Evolutionary conservation across 2,888 invertebrate species (phyloP).

Genomic region (Malachius bipustulatus): DNA sequence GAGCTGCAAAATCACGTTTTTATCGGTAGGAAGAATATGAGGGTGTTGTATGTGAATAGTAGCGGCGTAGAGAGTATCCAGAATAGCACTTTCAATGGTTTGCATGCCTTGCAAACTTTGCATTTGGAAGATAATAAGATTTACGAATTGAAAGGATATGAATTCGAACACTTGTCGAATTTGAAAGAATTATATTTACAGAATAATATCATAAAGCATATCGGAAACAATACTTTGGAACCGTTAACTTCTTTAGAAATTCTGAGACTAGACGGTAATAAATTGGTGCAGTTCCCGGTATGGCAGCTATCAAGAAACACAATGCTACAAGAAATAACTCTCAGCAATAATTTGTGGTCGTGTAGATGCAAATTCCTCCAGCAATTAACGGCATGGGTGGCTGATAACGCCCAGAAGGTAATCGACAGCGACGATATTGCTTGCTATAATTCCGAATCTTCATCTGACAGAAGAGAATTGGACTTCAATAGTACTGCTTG

Average conservation of each 20-base stretch:
- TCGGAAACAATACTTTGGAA: constrained; percentile 69
- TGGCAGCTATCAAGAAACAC: constrained; percentile 61
- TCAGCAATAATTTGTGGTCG: constrained; percentile 80
- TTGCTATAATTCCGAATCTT: constrained; percentile 67
- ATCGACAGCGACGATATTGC: constrained; percentile 67
- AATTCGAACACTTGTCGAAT: constrained; percentile 70
- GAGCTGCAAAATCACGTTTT: constrained; percentile 79
- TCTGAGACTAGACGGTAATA: constrained; percentile 74
- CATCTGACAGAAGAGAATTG: constrained; percentile 64
- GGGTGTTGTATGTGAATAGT: constrained; percentile 72
- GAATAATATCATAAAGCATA: constrained; percentile 67
- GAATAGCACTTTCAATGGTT: constrained; percentile 82
- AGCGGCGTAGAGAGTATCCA: constrained; percentile 75
- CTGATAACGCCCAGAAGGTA: constrained; percentile 69
- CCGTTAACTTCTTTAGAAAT: constrained; percentile 67
- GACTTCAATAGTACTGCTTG: constrained; percentile 78
- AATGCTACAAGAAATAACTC: constrained; percentile 59
- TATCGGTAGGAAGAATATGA: constrained; percentile 81
- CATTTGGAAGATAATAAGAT: constrained; percentile 81
- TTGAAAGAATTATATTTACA: constrained; percentile 75
- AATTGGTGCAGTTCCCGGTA: constrained; percentile 65
- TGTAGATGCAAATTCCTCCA: constrained; percentile 84
- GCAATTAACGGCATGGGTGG: constrained; percentile 70
- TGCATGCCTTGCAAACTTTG: constrained; percentile 63
- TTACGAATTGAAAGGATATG: constrained; percentile 65